Evolutionary conservation across 2,113 vertebrate genomes (phyloP).

Genomic region (Lepisosteus oculatus): DNA sequence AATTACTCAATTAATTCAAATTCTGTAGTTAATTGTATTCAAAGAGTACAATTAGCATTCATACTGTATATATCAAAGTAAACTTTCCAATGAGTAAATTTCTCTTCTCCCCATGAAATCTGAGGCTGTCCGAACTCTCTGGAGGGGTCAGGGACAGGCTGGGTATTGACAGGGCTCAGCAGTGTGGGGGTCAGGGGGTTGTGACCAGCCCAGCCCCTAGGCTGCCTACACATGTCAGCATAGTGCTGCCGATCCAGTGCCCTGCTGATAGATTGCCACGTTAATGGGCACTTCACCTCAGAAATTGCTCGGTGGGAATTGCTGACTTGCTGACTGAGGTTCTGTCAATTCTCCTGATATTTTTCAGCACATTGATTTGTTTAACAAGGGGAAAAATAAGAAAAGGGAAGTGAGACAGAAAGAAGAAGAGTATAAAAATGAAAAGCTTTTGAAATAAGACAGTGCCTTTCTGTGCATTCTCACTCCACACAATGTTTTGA

Average conservation of each 20-base stretch:
- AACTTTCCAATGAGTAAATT: no score
- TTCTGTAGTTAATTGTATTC: no score
- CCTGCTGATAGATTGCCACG: constrained; percentile 50
- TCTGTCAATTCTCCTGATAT: constrained; percentile 33
- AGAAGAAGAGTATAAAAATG: neutral
- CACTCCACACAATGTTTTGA: no score
- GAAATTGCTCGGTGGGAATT: constrained; percentile 51
- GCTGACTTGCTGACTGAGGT: constrained; percentile 45
- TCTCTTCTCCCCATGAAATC: no score
- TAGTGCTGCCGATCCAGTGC: constrained; percentile 38
- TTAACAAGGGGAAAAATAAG: neutral
- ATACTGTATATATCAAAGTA: no score
- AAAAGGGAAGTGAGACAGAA: neutral
- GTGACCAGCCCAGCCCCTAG: constrained; percentile 33
- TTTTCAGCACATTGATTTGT: constrained; percentile 18
- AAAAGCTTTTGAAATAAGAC: no score
- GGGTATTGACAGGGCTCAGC: constrained; percentile 40
- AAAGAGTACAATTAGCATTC: no score
- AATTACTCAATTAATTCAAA: no score
- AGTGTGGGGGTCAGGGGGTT: constrained; percentile 38
- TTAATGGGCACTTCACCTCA: constrained; percentile 29
- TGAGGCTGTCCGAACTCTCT: no score
- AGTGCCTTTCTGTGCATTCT: no score
- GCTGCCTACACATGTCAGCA: constrained; percentile 51
- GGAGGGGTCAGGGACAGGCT: constrained; percentile 33